These are phyloP conservation scores for Patella depressa DNA, from an alignment of 2,888 invertebrate genomes.

Conservation along the genomic window DNA sequence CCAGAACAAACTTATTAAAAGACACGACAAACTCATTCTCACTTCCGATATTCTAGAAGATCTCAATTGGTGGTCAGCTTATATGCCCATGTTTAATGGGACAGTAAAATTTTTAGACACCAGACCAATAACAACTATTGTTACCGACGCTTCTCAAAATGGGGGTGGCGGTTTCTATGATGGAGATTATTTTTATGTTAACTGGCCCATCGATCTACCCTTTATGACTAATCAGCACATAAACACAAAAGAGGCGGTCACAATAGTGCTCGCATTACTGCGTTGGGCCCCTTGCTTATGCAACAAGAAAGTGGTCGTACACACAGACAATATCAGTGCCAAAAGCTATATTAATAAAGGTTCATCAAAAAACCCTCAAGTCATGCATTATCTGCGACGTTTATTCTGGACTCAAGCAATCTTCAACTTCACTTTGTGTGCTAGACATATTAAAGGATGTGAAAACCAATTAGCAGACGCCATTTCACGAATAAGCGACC, in stretches of 20 bases:
- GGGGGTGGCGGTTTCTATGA: conserved; percentile 7
- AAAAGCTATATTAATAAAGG: background rate
- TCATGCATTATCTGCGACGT: background rate
- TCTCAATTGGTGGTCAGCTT: too few species aligned
- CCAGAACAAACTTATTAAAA: background rate
- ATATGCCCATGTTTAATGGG: background rate
- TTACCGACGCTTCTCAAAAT: background rate
- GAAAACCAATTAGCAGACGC: background rate
- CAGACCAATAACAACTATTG: background rate
- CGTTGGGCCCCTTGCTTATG: background rate
- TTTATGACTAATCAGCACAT: conserved; percentile 3
- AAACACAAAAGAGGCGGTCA: conserved; percentile 7
- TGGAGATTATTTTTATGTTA: conserved; percentile 9
- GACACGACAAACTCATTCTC: background rate
- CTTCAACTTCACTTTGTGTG: conserved; percentile 1
- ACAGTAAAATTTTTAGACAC: background rate
- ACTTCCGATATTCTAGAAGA: background rate
- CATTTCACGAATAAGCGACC: too few species aligned
- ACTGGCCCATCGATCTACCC: conserved; percentile 8
- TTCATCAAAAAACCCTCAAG: background rate
- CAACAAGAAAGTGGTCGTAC: background rate
- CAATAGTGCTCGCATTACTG: background rate
- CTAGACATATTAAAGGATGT: background rate
- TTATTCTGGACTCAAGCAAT: background rate
- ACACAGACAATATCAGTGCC: background rate